Base-by-base conservation (phyloP, 2,888 invertebrate species). In the Osedax frankpressi region DNA sequence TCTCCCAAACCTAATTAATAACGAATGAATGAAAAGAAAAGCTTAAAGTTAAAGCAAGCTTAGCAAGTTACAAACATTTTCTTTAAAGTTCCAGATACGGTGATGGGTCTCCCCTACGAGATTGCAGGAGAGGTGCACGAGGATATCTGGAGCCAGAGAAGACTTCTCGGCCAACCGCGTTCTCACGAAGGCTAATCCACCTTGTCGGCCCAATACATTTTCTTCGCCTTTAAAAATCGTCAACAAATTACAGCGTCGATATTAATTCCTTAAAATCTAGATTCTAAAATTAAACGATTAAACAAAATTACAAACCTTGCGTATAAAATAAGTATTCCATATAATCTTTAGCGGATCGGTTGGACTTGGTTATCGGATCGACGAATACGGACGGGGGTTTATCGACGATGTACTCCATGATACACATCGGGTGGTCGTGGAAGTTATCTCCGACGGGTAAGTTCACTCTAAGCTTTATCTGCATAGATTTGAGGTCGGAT, bases 151-250 rank as follows among this genome's bases (percentile, higher is more conserved):
- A 90, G 0, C 91, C 89, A 92, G 92, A 81, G 92, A 92, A 79
- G 92, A 92, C 81, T 93, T 92, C 67, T 93, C 88, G 77, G 93
- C 93, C 0, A 93, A 93, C 89, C 90, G 92, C 0, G 92, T 90
- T 80, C 93, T 92, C 1, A 93, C 88, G 80, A 93, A 93, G 0
- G 92, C 93, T 0, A 93, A 84, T 0, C 91, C 93, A 84, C 93
- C 93, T 0, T 93, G 89, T 0, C 75, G 76, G 6, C 73, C 75
- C 28, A 75, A 72, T 11, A 73, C 74, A 1, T 76, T 74, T 30
- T 75, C 68, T 59, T 73, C 74, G 28, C 77, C 78, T 78, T 44
- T 44, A 44, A 44, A 44, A 11, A 44, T 44, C 6, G 19, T 44
- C 44, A 44, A 44, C 44, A 44, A 11, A 14, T 70, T 27, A 44